These are phyloP conservation scores for Ginglymostoma cirratum DNA, from an alignment of 2,113 vertebrate genomes.

Conservation along the genomic window DNA sequence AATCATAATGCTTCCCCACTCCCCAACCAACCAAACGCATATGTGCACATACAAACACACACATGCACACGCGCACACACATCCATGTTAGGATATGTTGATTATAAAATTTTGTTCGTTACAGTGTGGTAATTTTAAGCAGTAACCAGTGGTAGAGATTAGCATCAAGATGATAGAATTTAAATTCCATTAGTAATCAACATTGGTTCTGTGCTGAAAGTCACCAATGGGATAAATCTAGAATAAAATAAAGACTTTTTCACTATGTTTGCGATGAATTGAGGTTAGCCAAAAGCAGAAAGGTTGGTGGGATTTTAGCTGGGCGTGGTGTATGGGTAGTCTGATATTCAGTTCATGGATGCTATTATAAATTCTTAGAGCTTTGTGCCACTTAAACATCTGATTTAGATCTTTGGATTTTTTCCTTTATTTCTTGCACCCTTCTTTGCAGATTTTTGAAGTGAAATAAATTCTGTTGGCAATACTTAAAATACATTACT, in stretches of 20 bases:
- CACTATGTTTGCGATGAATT: background rate
- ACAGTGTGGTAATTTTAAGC: background rate
- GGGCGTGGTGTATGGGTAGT: background rate
- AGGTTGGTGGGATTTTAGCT: background rate
- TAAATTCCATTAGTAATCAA: background rate
- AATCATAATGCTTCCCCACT: background rate
- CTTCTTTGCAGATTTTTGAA: background rate
- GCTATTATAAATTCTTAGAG: background rate
- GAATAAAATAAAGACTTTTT: background rate
- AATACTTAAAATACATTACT: background rate
- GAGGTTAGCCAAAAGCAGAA: background rate
- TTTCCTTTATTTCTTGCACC: background rate
- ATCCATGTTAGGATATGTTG: background rate
- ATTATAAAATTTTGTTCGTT: background rate
- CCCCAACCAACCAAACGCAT: background rate
- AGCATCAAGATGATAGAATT: background rate
- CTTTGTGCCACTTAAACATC: background rate
- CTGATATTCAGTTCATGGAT: background rate
- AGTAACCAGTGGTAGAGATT: background rate
- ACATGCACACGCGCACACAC: too few species aligned
- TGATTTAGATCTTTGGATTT: background rate
- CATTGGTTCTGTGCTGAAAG: background rate
- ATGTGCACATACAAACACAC: too few species aligned
- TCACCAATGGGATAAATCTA: background rate
- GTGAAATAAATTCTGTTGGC: background rate